Conservation (phyloP, 2,797 vertebrate species). For the Hyperoplus lanceolatus region DNA sequence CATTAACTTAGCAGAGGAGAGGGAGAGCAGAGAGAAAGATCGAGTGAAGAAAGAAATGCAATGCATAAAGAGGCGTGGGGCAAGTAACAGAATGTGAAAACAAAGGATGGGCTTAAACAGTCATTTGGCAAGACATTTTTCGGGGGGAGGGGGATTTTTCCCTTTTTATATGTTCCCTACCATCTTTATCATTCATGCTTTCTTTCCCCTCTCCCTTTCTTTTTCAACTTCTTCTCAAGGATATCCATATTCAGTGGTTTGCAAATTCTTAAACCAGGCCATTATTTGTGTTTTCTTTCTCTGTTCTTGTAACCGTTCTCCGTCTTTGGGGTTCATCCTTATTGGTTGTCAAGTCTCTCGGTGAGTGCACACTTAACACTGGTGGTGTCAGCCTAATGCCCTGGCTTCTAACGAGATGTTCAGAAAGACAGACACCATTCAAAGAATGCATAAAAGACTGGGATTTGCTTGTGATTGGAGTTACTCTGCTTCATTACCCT, state of each 20-base stretch:
- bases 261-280: constrained; percentile 36
- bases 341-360: constrained; percentile 62
- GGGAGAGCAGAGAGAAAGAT: constrained; percentile 24
- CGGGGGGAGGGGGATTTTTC: constrained; percentile 4
- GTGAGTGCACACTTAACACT: constrained; percentile 59
- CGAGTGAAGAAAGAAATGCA: constrained; percentile 38
- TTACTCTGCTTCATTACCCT: constrained; percentile 74
- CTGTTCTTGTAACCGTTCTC: constrained; percentile 20
- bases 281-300: constrained; percentile 28
- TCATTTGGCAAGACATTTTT: constrained; percentile 40
- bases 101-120: constrained; percentile 8
- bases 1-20: constrained; percentile 37
- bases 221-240: constrained; percentile 20
- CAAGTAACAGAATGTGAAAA: constrained; percentile 44
- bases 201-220: neutral
- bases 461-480: constrained; percentile 71
- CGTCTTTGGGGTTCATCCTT: constrained; percentile 49
- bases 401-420: constrained; percentile 75
- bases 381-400: constrained; percentile 68
- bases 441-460: constrained; percentile 61
- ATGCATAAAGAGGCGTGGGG: constrained; percentile 17
- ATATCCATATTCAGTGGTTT: constrained; percentile 38
- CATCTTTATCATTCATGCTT: constrained; percentile 5
- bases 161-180: constrained; percentile 12
- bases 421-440: constrained; percentile 67